Percentiles rank a stretch among this genome's conserved stretches.
These are phyloP conservation scores for Champsocephalus gunnari DNA, from an alignment of 2,797 vertebrate species.

Conservation along the genomic window DNA sequence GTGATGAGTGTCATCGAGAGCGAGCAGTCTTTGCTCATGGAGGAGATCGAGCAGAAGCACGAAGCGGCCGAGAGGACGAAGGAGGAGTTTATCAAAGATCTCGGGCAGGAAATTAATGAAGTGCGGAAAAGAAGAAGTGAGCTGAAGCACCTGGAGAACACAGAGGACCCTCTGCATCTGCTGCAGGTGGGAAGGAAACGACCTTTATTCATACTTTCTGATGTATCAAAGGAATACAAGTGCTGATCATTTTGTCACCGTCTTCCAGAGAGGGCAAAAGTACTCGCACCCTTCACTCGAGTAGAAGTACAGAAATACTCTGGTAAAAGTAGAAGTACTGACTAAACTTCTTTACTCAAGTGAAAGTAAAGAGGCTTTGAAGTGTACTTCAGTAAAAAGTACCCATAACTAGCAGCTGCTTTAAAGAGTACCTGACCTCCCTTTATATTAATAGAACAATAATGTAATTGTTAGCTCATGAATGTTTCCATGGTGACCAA, in stretches of 20 bases:
- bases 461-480: too few relatives aligned
- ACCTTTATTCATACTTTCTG: background rate
- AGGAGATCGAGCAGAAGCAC: constrained; percentile 52
- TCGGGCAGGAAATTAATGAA: constrained; percentile 58
- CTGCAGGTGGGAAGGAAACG: constrained; percentile 41
- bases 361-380: too few relatives aligned
- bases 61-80: constrained; percentile 2
- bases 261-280: too few relatives aligned
- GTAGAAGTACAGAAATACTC: too few relatives aligned
- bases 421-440: too few relatives aligned
- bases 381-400: too few relatives aligned
- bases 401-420: too few relatives aligned
- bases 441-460: too few relatives aligned
- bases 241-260: background rate
- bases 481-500: too few relatives aligned
- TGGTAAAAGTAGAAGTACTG: too few relatives aligned
- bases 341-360: too few relatives aligned
- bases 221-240: background rate
- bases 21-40: constrained; percentile 41
- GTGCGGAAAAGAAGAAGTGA: constrained; percentile 50
- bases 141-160: constrained; percentile 58
- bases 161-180: constrained; percentile 57
- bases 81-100: constrained; percentile 31
- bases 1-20: constrained; percentile 44
- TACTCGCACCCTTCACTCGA: too few relatives aligned